Conservation (phyloP, 2,888 invertebrate genomes). For the Trimorus sp. region DNA sequence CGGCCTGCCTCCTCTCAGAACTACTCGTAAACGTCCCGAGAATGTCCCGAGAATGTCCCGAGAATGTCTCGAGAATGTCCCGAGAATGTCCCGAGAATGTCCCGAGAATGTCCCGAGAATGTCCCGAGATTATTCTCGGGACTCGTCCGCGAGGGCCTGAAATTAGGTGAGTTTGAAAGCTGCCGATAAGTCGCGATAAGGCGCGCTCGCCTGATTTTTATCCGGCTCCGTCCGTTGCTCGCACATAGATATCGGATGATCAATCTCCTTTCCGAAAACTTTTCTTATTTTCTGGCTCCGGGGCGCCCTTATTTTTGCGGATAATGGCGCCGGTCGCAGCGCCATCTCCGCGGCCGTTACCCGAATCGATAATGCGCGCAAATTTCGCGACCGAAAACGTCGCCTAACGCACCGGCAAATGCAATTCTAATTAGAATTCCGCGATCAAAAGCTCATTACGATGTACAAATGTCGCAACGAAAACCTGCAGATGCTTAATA, state of each 20-base stretch:
- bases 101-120: too few relatives aligned
- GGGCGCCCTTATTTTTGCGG: too few relatives aligned
- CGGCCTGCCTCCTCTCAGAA: too few relatives aligned
- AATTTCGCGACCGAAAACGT: neutral
- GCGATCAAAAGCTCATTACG: constrained; percentile 11
- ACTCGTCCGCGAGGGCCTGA: too few relatives aligned
- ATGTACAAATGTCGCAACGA: constrained; percentile 10
- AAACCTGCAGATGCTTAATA: constrained; percentile 23
- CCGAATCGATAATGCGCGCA: neutral
- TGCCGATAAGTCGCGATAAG: constrained; percentile 42
- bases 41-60: too few relatives aligned
- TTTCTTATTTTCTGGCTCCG: constrained; percentile 22
- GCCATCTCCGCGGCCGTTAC: neutral
- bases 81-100: too few relatives aligned
- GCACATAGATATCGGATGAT: constrained; percentile 34
- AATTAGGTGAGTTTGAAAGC: constrained; percentile 41
- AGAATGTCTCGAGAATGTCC: too few relatives aligned
- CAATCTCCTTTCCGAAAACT: constrained; percentile 34
- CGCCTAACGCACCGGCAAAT: neutral
- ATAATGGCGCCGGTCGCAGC: too few relatives aligned
- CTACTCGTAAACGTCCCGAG: too few relatives aligned
- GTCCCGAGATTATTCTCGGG: too few relatives aligned
- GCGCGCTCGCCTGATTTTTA: constrained; percentile 37
- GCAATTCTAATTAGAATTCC: constrained; percentile 19
- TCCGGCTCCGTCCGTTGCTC: constrained; percentile 25